Evolutionary conservation across 2,113 vertebrate genomes (phyloP).

Genomic region (Gallinago jamesoni): DNA sequence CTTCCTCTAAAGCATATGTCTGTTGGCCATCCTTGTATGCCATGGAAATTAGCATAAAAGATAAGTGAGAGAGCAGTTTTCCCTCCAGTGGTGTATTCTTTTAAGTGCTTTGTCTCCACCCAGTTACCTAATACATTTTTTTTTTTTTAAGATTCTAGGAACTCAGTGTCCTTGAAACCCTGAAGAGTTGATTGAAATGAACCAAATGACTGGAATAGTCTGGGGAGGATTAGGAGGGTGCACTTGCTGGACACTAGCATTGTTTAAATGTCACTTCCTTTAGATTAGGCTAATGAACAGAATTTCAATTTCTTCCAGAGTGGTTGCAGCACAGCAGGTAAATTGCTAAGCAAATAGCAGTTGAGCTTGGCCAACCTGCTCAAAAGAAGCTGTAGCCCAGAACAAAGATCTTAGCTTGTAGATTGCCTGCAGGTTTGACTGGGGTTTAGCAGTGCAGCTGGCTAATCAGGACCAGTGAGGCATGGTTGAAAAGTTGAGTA

Average conservation of each 20-base stretch:
- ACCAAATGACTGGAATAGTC: neutral
- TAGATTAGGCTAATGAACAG: neutral
- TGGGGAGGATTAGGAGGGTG: neutral
- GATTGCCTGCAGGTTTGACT: neutral
- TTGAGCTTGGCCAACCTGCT: neutral
- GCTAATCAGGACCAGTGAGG: neutral
- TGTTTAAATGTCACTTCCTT: neutral
- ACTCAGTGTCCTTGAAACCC: neutral
- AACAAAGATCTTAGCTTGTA: neutral
- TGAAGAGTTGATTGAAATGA: neutral
- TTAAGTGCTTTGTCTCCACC: neutral
- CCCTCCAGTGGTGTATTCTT: neutral
- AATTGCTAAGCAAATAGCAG: neutral
- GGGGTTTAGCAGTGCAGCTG: neutral
- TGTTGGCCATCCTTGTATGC: neutral
- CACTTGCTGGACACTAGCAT: fast-evolving
- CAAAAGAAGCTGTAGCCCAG: neutral
- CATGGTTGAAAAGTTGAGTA: neutral
- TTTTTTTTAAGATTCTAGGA: neutral
- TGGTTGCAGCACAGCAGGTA: neutral
- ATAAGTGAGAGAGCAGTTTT: neutral
- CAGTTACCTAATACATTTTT: neutral
- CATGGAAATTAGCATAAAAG: neutral
- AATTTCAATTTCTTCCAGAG: neutral
- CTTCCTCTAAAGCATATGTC: neutral